Evolutionary conservation across 2,797 vertebrate species (phyloP), one percentile per base, ranked within the genome.

Genomic region (Sebastes hubbsi): DNA sequence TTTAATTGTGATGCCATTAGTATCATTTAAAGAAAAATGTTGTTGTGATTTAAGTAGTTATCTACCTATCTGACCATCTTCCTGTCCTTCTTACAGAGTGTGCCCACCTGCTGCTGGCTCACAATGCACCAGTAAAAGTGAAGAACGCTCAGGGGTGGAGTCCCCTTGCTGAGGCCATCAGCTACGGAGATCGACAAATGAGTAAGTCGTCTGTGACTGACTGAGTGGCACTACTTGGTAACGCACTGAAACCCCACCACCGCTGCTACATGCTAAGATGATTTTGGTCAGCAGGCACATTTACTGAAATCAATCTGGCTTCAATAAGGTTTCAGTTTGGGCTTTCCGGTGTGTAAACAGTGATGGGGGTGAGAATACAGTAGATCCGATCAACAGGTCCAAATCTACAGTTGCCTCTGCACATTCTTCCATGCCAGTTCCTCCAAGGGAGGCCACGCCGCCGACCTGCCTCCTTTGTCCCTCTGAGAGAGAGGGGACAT

Each of bases 101-200:
- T 95, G 98, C 98, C 73, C 99, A 99, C 94, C 94, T 99, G 92
- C 97, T 99, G 86, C 95, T 99, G 95, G 99, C 99, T 94, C 99
- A 99, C 87, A 99, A 99, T 89, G 98, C 99, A 94, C 98, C 98
- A 38, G 99, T 99, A 78, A 99, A 99, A 95, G 98, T 99, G 95
- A 99, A 99, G 95, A 99, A 99, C 5, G 98, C 98, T 97, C 99
- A 99, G 96, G 99, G 99, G 95, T 99, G 99, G 99, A 99, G 98
- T 95, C 98, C 99, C 72, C 96, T 99, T 27, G 99, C 99, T 1
- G 99, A 99, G 96, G 99, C 99, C 94, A 99, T 99, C 94, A 99
- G 99, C 94, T 99, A 99, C 36, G 99, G 98, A 96, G 98, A 99
- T 91, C 95, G 99, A 89, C 98, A 99, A 94, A 99, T 99, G 98